Percentiles rank a stretch among this genome's conserved stretches.
These are phyloP conservation scores for Emydura subglobosa DNA, from an alignment of 2,113 vertebrate genomes.

Conservation along the genomic window DNA sequence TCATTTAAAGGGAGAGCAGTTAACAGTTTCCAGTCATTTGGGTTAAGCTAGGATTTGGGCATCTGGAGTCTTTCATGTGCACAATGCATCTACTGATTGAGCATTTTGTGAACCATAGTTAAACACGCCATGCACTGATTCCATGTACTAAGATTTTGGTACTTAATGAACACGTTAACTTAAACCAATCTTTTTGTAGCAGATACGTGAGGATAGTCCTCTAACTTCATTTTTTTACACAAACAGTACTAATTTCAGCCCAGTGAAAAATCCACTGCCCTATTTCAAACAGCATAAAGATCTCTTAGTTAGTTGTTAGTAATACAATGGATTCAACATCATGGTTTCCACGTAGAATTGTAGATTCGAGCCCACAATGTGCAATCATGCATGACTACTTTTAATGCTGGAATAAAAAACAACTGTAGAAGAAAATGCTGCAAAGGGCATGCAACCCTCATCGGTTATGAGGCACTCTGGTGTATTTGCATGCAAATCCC, in stretches of 20 bases:
- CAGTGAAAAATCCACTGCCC: neutral
- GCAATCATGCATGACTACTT: constrained; percentile 54
- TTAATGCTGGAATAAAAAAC: constrained; percentile 61
- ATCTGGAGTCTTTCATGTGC: neutral
- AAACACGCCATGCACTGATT: neutral
- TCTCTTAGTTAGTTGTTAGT: constrained; percentile 3
- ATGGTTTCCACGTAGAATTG: constrained; percentile 16
- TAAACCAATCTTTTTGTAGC: neutral
- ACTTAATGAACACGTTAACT: neutral
- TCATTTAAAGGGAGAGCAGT: constrained; percentile 11
- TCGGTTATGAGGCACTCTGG: constrained; percentile 39
- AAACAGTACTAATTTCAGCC: constrained; percentile 14
- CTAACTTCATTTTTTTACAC: neutral
- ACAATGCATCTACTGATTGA: neutral
- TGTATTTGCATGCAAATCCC: constrained; percentile 40
- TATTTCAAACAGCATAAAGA: constrained; percentile 12
- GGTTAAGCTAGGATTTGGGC: neutral
- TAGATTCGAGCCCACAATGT: neutral
- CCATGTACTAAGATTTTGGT: constrained; percentile 3
- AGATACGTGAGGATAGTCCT: neutral
- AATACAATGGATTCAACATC: constrained; percentile 19
- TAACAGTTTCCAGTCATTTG: neutral
- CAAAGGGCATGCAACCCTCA: neutral
- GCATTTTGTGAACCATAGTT: neutral
- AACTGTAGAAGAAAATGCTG: constrained; percentile 43